phyloP scores from a whole-genome alignment of 2,797 vertebrate genomes.

The Coluber constrictor region DNA sequence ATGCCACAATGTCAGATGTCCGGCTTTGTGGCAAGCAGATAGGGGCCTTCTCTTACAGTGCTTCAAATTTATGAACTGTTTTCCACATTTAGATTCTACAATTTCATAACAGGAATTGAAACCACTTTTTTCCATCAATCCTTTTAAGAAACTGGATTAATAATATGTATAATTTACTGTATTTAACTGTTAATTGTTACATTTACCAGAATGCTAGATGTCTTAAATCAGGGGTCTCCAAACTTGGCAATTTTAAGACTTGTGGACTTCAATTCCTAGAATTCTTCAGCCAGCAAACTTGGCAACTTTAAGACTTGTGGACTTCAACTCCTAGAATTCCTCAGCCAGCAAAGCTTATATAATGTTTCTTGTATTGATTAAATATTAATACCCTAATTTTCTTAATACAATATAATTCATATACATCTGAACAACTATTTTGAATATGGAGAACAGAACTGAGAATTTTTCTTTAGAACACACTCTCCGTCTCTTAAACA shows the following conservation, averaged over 20 bases:
- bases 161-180: not conserved
- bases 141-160: not conserved
- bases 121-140: not conserved
- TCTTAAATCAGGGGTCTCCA: not conserved
- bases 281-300: too few relatives aligned
- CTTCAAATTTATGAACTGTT: not conserved
- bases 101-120: not conserved
- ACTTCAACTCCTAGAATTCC: too few relatives aligned
- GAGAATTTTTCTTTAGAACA: not conserved
- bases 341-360: not conserved
- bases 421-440: not conserved
- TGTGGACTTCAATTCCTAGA: too few relatives aligned
- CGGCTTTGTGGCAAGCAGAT: not conserved
- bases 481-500: not conserved
- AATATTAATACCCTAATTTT: not conserved
- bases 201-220: not conserved
- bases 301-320: too few relatives aligned
- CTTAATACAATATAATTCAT: not conserved
- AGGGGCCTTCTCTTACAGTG: not conserved
- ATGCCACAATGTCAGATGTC: not conserved
- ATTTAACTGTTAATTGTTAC: not conserved
- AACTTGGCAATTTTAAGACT: too few relatives aligned
- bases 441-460: not conserved
- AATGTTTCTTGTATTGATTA: not conserved
- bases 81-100: not conserved